These are phyloP conservation scores for Oreotrochilus melanogaster DNA, from an alignment of 2,113 vertebrate species.

Conservation along the genomic window DNA sequence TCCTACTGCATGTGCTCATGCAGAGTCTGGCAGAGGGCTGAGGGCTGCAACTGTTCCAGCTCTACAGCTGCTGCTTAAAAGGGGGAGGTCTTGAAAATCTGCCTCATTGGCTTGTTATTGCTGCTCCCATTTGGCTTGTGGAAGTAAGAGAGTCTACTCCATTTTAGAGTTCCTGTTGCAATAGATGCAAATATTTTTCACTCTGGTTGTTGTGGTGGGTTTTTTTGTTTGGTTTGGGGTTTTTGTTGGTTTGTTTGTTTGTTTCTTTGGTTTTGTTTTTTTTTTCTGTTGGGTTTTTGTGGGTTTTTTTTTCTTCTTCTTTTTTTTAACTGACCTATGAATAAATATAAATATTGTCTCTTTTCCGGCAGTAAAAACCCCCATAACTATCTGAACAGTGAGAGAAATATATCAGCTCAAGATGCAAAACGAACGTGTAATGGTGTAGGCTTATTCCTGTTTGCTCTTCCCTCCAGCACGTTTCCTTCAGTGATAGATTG, in stretches of 20 bases:
- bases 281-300: too few relatives aligned
- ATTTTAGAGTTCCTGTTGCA: slow-evolving; percentile 5
- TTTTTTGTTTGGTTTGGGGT: too few relatives aligned
- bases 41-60: neutral
- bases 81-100: neutral
- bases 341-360: neutral
- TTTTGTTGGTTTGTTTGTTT: too few relatives aligned
- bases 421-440: neutral
- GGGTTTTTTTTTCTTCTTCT: neutral
- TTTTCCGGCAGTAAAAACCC: neutral
- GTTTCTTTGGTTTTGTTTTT: too few relatives aligned
- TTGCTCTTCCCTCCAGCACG: neutral
- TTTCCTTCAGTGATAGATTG: slow-evolving; percentile 2
- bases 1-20: neutral
- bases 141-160: neutral
- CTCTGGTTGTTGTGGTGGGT: neutral
- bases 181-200: neutral
- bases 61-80: neutral
- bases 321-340: slow-evolving; percentile 14
- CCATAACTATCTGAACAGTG: neutral
- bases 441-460: neutral
- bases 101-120: neutral
- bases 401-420: neutral
- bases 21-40: neutral
- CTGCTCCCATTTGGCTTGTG: neutral